These are phyloP conservation scores for Clavelina lepadiformis DNA, from an alignment of 23 tunicate species.

Conservation along the genomic window DNA sequence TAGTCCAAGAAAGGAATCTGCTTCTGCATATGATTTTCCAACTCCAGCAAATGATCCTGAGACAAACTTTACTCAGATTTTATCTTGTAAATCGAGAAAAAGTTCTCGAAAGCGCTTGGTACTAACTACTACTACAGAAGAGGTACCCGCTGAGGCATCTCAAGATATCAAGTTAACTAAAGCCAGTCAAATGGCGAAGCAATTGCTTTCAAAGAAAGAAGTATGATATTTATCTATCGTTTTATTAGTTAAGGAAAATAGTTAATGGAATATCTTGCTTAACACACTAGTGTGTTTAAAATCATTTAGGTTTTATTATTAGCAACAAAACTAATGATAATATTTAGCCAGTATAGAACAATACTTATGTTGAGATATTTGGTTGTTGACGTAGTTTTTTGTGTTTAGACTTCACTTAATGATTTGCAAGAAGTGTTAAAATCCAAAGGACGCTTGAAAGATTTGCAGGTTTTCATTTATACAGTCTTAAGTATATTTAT, in stretches of 20 bases:
- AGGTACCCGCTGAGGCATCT: too few species aligned
- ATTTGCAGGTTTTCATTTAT: too few species aligned
- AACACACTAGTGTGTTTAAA: too few species aligned
- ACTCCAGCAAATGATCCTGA: neutral
- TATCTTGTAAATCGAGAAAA: neutral
- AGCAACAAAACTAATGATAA: too few species aligned
- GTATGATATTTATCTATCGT: neutral
- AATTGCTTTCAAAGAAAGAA: slow-evolving; percentile 37
- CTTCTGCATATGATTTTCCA: too few species aligned
- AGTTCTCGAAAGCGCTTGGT: slow-evolving; percentile 15
- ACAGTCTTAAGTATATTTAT: too few species aligned
- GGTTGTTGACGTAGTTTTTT: too few species aligned
- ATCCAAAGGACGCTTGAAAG: slow-evolving; percentile 34
- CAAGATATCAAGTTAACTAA: slow-evolving; percentile 1
- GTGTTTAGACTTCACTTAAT: slow-evolving; percentile 15
- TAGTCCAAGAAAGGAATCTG: slow-evolving; percentile 16
- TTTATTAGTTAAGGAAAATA: too few species aligned
- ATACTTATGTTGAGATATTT: too few species aligned
- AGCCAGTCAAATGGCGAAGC: slow-evolving; percentile 20
- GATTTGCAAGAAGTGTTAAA: slow-evolving; percentile 19
- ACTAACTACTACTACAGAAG: neutral
- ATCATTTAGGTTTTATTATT: too few species aligned
- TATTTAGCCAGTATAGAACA: too few species aligned
- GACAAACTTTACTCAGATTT: neutral
- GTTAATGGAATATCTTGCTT: too few species aligned